A percentile compares a stretch with the other conserved stretches of the same genome.
Evolutionary conservation across 35 echinoderm and acorn worm genomes (phyloP).

Genomic region (Apostichopus japonicus): DNA sequence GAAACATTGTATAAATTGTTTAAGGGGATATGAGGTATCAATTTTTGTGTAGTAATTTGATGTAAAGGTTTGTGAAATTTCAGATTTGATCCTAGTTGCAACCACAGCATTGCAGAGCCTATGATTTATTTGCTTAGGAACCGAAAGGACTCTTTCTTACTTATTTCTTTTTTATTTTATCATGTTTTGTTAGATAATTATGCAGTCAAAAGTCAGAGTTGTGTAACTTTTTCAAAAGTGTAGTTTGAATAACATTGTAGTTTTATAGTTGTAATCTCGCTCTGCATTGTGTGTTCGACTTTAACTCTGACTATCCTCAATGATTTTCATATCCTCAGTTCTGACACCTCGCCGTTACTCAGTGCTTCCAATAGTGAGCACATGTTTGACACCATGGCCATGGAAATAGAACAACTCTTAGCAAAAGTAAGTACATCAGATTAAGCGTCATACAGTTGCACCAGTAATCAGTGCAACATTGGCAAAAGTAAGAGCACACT

Average conservation of each 20-base stretch:
- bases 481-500: no score
- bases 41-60: no score
- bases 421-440: constrained; percentile 70
- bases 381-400: constrained; percentile 98
- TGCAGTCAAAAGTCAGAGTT: no score
- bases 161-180: no score
- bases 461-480: background rate
- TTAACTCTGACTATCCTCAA: background rate
- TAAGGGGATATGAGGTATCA: no score
- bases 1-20: background rate
- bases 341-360: constrained; percentile 89
- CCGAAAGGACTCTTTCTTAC: no score
- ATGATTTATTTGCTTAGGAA: no score
- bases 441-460: background rate
- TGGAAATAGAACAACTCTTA: constrained; percentile 96
- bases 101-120: no score
- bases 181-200: no score
- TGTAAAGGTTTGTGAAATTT: no score
- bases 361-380: constrained; percentile 90
- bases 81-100: no score
- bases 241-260: background rate
- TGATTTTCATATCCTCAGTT: constrained; percentile 51
- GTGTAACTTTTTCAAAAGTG: background rate
- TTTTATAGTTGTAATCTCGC: background rate
- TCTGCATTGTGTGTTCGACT: background rate